phyloP scores from a whole-genome alignment of 1,140 invertebrate species.

The Panagrolaimus sp. region DNA sequence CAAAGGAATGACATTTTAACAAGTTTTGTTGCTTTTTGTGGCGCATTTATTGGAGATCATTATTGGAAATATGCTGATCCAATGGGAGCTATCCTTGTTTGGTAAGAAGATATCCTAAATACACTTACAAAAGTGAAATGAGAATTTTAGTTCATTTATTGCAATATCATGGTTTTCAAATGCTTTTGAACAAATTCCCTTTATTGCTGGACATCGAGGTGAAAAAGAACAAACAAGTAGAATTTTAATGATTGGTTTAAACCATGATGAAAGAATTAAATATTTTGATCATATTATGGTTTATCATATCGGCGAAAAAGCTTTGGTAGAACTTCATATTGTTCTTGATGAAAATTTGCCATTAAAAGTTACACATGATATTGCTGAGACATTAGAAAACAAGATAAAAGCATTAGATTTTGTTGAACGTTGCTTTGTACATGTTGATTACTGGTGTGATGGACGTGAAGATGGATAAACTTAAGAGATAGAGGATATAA shows the following conservation, averaged over 20 bases:
- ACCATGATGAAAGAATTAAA: slow-evolving; percentile 35
- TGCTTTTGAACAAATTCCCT: slow-evolving; percentile 41
- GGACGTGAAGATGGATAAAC: slow-evolving; percentile 23
- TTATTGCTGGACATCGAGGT: slow-evolving; percentile 36
- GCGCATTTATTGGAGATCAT: slow-evolving; percentile 39
- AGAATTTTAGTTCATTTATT: slow-evolving; percentile 34
- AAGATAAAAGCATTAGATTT: slow-evolving; percentile 38
- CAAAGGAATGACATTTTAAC: slow-evolving; percentile 42
- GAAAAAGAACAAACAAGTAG: slow-evolving; percentile 39
- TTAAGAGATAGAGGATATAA: not conserved
- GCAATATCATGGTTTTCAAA: slow-evolving; percentile 43
- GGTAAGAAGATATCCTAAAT: slow-evolving; percentile 20
- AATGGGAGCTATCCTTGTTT: slow-evolving; percentile 41
- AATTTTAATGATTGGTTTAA: slow-evolving; percentile 34
- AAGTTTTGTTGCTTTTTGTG: slow-evolving; percentile 36
- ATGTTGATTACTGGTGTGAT: slow-evolving; percentile 45
- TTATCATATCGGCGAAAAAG: slow-evolving; percentile 43
- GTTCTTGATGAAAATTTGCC: slow-evolving; percentile 40
- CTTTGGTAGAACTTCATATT: slow-evolving; percentile 42
- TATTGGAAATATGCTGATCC: slow-evolving; percentile 41
- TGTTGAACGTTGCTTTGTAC: slow-evolving; percentile 44
- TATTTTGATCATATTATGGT: slow-evolving; percentile 39
- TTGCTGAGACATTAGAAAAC: slow-evolving; percentile 32
- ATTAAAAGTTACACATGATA: slow-evolving; percentile 36
- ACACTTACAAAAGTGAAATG: not conserved